These are phyloP conservation scores for Montipora efflorescens DNA, from an alignment of 64 coral and sea anemone species.

Conservation along the genomic window DNA sequence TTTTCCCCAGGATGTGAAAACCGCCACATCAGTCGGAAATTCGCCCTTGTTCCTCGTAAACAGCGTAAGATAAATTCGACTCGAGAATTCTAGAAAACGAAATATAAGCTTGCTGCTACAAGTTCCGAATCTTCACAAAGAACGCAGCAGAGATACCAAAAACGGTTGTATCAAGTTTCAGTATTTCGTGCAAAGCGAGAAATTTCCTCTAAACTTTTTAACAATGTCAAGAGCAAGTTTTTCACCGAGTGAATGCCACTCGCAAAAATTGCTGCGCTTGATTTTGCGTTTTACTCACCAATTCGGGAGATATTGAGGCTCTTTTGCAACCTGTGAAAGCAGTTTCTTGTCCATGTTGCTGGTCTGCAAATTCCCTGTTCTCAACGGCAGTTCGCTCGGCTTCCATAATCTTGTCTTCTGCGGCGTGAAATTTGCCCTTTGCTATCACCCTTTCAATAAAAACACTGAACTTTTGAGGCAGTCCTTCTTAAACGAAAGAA, in stretches of 20 bases:
- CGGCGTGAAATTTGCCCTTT: constrained; percentile 64
- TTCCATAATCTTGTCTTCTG: constrained; percentile 49
- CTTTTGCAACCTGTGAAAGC: constrained; percentile 49
- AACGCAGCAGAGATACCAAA: constrained; percentile 15
- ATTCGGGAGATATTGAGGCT: constrained; percentile 24
- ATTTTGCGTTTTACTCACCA: constrained; percentile 41
- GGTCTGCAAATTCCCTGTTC: constrained; percentile 64
- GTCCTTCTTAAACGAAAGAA: constrained; percentile 16
- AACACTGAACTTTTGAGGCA: neutral
- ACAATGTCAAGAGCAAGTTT: neutral
- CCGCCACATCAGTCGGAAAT: neutral
- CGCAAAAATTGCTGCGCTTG: neutral
- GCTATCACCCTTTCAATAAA: neutral
- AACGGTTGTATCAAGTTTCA: constrained; percentile 50
- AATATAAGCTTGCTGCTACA: constrained; percentile 9
- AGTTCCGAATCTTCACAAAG: constrained; percentile 28
- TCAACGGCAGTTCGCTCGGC: constrained; percentile 22
- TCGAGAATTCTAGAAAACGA: constrained; percentile 4
- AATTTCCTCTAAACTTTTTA: constrained; percentile 49
- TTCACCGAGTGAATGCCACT: neutral
- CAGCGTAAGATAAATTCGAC: neutral
- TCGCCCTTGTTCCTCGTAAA: neutral
- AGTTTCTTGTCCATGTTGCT: constrained; percentile 58
- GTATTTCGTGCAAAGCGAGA: constrained; percentile 29
- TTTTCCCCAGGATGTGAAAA: constrained; percentile 54